These are phyloP conservation scores for Tribolium castaneum DNA, from an alignment of 1,140 invertebrate species.

Conservation along the genomic window DNA sequence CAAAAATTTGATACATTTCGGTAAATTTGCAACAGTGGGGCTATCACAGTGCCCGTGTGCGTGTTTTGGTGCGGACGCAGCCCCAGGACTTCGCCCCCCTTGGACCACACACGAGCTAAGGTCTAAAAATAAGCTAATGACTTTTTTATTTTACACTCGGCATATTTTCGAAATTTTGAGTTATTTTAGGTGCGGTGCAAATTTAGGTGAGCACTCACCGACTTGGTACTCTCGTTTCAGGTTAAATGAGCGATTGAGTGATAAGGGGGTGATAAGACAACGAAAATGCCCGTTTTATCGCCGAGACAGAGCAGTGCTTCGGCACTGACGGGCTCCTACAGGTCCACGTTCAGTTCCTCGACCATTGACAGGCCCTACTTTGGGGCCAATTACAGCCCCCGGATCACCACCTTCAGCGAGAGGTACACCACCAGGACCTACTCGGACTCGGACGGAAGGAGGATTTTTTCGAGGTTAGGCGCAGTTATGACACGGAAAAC, in stretches of 20 bases:
- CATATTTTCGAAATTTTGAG: constrained; percentile 36
- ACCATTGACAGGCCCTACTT: constrained; percentile 68
- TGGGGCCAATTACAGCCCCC: constrained; percentile 64
- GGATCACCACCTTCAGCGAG: constrained; percentile 65
- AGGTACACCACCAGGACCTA: constrained; percentile 64
- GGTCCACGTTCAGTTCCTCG: constrained; percentile 65
- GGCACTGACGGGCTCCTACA: constrained; percentile 64
- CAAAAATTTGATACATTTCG: neutral
- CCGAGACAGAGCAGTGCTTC: constrained; percentile 65
- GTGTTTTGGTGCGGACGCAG: neutral
- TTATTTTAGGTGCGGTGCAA: constrained; percentile 13
- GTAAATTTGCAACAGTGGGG: neutral
- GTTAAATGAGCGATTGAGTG: constrained; percentile 10
- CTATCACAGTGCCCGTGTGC: neutral
- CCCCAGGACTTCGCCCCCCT: constrained; percentile 27
- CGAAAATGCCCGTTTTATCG: constrained; percentile 70
- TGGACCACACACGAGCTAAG: neutral
- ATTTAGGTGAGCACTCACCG: constrained; percentile 15
- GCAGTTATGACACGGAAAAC: too few species aligned
- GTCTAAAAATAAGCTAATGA: constrained; percentile 38
- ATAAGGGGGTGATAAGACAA: constrained; percentile 13
- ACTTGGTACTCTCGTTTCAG: neutral
- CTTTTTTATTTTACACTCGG: constrained; percentile 16
- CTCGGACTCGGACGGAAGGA: constrained; percentile 62
- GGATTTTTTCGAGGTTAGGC: constrained; percentile 59